A percentile compares a stretch with the other conserved stretches of the same genome.
These are phyloP conservation scores for Ceratotherium simum DNA, from an alignment of 2,113 vertebrate species.

Conservation along the genomic window DNA sequence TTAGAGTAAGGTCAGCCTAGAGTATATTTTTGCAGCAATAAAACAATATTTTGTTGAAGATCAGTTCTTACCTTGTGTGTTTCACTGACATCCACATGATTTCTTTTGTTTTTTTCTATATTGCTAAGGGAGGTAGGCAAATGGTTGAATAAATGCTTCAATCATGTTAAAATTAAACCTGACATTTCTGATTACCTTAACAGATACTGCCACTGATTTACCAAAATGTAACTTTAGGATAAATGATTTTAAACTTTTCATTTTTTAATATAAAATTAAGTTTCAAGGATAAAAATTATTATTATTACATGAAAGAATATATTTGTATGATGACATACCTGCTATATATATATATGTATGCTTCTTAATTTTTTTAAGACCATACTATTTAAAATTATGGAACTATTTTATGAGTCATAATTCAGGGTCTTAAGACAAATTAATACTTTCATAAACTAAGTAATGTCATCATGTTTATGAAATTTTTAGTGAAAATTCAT, in stretches of 20 bases:
- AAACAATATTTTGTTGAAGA: background rate
- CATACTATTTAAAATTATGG: background rate
- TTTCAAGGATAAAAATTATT: background rate
- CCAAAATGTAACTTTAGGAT: background rate
- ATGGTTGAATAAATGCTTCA: constrained; percentile 63
- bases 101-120: background rate
- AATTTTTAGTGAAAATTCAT: constrained; percentile 24
- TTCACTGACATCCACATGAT: background rate
- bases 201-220: constrained; percentile 52
- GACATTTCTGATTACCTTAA: constrained; percentile 66
- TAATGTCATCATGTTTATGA: background rate
- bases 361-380: background rate
- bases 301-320: background rate
- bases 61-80: background rate
- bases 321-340: background rate
- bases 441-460: background rate
- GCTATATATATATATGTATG: background rate
- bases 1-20: background rate
- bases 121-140: background rate
- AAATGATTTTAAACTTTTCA: background rate
- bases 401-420: constrained; percentile 40
- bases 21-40: constrained; percentile 38
- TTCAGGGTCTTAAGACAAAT: background rate
- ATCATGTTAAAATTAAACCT: constrained; percentile 66
- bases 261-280: background rate